Conservation (phyloP, 2,113 vertebrate species). For the Bagarius yarrelli region DNA sequence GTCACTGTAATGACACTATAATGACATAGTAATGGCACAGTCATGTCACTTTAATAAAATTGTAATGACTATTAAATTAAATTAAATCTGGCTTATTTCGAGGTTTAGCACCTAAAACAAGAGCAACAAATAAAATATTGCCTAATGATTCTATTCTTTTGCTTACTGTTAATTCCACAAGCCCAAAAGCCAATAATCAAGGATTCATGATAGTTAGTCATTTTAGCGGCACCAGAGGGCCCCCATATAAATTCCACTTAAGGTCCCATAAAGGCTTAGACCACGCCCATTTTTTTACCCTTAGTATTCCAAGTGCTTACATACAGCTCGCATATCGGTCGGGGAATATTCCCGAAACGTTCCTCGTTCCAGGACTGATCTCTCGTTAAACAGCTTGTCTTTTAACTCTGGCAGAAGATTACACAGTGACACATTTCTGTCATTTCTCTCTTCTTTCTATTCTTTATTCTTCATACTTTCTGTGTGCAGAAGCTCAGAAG, state of each 20-base stretch:
- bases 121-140: background rate
- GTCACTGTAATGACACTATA: too few relatives aligned
- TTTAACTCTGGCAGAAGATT: background rate
- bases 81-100: background rate
- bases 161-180: too few relatives aligned
- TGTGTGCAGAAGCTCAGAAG: constrained; percentile 70
- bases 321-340: background rate
- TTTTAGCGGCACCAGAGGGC: too few relatives aligned
- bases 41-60: too few relatives aligned
- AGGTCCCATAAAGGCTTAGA: too few relatives aligned
- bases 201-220: too few relatives aligned
- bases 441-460: background rate
- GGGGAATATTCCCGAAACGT: background rate
- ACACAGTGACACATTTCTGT: background rate
- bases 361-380: background rate
- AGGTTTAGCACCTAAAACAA: background rate
- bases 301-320: background rate
- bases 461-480: background rate
- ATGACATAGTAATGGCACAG: too few relatives aligned
- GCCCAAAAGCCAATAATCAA: too few relatives aligned
- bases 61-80: too few relatives aligned
- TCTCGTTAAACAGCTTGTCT: background rate
- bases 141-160: too few relatives aligned
- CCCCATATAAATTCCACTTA: too few relatives aligned
- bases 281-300: background rate